Evolutionary conservation across 1,140 invertebrate species (phyloP).

Genomic region (Globodera ellingtonae): DNA sequence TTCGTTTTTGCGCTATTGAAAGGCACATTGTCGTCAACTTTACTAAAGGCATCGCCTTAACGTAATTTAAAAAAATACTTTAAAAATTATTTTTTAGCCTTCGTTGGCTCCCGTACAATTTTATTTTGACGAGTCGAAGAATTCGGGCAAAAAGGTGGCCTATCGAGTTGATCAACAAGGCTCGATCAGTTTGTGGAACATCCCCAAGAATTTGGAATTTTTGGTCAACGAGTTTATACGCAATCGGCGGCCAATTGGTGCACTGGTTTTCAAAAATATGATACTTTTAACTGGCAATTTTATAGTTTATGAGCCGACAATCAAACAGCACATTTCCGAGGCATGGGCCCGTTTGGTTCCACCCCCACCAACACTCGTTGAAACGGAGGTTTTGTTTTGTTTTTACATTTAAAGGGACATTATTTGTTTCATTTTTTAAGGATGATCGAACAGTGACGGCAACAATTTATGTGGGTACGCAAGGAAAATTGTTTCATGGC

Average conservation of each 20-base stretch:
- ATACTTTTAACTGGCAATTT: conserved; percentile 16
- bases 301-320: conserved; percentile 58
- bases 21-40: conserved; percentile 31
- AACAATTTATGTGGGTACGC: conserved; percentile 86
- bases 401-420: not conserved
- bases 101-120: conserved; percentile 40
- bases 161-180: conserved; percentile 57
- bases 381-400: conserved; percentile 36
- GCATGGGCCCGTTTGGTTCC: conserved; percentile 56
- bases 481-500: conserved; percentile 89
- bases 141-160: conserved; percentile 69
- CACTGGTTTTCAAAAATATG: not conserved
- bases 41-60: conserved; percentile 10
- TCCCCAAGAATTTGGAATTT: conserved; percentile 53
- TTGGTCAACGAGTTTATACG: conserved; percentile 55
- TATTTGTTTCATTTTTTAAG: conserved; percentile 6
- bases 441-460: conserved; percentile 75
- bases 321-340: conserved; percentile 44
- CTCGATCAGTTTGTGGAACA: conserved; percentile 49
- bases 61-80: not conserved
- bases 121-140: conserved; percentile 50
- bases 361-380: conserved; percentile 43
- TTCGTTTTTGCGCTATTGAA: conserved; percentile 61
- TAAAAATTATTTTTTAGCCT: conserved; percentile 32
- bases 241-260: conserved; percentile 52